These are phyloP conservation scores for Bombus consobrinus DNA, from an alignment of 1,140 invertebrate species.

Conservation along the genomic window DNA sequence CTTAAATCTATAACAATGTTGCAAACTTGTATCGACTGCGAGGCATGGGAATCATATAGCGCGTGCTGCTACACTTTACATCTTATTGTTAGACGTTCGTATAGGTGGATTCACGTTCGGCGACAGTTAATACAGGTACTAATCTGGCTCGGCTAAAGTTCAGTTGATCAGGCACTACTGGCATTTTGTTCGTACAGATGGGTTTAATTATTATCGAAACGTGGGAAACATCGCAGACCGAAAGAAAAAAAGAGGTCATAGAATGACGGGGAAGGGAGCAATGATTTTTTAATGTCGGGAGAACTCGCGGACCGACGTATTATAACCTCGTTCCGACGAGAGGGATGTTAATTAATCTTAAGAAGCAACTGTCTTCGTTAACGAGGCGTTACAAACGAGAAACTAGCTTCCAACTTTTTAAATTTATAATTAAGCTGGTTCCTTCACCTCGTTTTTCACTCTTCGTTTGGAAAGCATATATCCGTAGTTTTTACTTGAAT, in stretches of 20 bases:
- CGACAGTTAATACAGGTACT: no score
- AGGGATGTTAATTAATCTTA: slow-evolving; percentile 54
- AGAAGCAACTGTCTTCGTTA: slow-evolving; percentile 44
- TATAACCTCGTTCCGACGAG: slow-evolving; percentile 25
- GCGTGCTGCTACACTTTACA: no score
- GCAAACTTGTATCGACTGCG: no score
- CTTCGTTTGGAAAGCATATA: background rate
- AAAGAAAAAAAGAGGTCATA: background rate
- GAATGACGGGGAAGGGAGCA: background rate
- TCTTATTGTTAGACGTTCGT: no score
- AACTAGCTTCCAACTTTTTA: slow-evolving; percentile 27
- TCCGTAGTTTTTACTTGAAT: background rate
- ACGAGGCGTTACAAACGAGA: slow-evolving; percentile 28
- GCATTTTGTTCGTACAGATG: no score
- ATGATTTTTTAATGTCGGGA: slow-evolving; percentile 31
- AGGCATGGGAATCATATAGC: no score
- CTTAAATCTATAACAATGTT: no score
- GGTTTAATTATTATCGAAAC: background rate
- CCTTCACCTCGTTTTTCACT: background rate
- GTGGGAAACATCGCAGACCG: background rate
- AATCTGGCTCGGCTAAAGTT: no score
- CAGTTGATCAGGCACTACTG: no score
- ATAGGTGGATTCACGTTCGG: no score
- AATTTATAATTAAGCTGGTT: slow-evolving; percentile 39
- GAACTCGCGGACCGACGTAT: slow-evolving; percentile 8